A percentile compares a stretch with the other conserved stretches of the same genome.
phyloP scores from a whole-genome alignment of 2,888 invertebrate species.

The Diaprepes abbreviatus region DNA sequence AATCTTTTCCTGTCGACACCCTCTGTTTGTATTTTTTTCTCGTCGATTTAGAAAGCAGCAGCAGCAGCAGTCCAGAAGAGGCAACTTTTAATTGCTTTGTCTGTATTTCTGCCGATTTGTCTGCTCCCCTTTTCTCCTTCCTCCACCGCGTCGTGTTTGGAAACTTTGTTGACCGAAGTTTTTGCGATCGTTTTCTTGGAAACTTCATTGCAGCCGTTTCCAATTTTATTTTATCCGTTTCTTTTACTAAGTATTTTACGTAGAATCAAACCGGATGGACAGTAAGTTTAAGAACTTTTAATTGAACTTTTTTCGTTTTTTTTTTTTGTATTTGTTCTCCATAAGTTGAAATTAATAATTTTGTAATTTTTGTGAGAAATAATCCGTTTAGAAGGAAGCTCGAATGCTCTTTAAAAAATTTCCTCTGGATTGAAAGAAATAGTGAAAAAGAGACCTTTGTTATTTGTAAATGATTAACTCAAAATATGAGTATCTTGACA shows the following conservation, averaged over 20 bases:
- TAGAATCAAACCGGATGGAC: slow-evolving; percentile 5
- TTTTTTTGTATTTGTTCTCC: slow-evolving; percentile 1
- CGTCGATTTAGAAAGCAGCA: no score
- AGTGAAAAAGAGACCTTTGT: no score
- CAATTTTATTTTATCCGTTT: neutral
- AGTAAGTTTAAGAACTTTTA: slow-evolving; percentile 23
- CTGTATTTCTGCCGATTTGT: slow-evolving; percentile 15
- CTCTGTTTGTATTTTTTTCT: no score
- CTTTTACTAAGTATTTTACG: neutral
- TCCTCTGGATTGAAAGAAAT: no score
- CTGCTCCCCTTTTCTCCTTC: neutral
- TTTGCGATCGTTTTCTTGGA: slow-evolving; percentile 17
- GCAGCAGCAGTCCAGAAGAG: neutral
- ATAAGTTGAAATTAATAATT: neutral
- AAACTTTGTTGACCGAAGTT: slow-evolving; percentile 13
- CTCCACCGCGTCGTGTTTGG: neutral
- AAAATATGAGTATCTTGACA: no score
- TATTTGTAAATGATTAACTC: no score
- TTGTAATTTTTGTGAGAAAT: no score
- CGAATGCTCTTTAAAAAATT: no score
- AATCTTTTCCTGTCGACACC: no score
- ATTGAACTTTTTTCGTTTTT: neutral
- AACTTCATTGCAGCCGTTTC: neutral
- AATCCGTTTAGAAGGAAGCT: no score
- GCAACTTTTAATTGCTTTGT: slow-evolving; percentile 38